Base-by-base conservation (phyloP, 2,113 vertebrate species). In the Hippocampus mohnikei region DNA sequence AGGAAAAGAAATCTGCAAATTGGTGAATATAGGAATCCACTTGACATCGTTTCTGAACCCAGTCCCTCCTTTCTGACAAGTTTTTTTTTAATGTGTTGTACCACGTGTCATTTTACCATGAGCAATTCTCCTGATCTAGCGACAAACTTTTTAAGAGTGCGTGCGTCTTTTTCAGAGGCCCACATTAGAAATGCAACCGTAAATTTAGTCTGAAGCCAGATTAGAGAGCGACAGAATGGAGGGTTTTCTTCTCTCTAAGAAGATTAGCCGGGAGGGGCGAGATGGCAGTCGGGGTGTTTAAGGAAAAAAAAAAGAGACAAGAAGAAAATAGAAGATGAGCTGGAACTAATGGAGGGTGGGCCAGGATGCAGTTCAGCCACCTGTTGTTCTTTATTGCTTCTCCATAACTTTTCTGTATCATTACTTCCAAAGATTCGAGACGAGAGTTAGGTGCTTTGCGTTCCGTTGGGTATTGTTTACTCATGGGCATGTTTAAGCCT, bases 261-360 rank as follows among this genome's bases (percentile, higher is more conserved):
- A 91, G 92, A 92, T 93, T 92, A 74, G 80, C 82, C 13, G 80
- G 86, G 87, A 88, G 84, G 89, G 89, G 88, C 76, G 76, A 81
- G 88, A 87, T 91, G 88, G 84, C 90, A 89, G 87, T 80, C 72
- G 72, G 86, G 86, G 87, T 82, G 79, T 91, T 89, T 85, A 85
- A 87, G 83, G 83, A 15, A 18, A 13, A 8, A 12, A 20, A 9
- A n/a, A 77, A 83, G 78, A 83, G 80, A 86, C 74, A 74, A 74
- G 87, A 88, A 83, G 76, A 88, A 88, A 90, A 90, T 88, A 80
- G 85, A 87, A 89, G 89, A 89, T 84, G 85, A 85, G 88, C 83
- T 85, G 88, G 87, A 91, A 90, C 85, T 85, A 88, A 91, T 88
- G 82, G 82, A 87, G 84, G 83, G 81, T 76, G 82, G 86, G 85